Base-by-base conservation (phyloP, 1,140 invertebrate genomes). In the Augochlora pura region DNA sequence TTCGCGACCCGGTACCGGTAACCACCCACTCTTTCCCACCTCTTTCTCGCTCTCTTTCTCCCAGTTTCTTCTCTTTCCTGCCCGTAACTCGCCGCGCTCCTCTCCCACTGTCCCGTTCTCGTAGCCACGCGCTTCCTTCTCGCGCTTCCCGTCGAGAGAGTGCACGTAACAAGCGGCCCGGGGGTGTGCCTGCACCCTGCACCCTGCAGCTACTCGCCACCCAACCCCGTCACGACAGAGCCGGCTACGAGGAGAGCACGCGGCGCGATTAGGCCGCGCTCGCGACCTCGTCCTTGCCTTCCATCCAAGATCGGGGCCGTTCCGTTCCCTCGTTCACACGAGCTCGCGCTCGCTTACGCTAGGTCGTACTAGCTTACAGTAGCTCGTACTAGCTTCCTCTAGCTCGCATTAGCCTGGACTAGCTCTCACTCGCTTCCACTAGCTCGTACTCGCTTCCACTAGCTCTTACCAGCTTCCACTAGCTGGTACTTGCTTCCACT, bases 241-340 rank as follows among this genome's bases (percentile, higher is more conserved):
- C 49, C 49, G 74, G 60, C 63, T 65, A 79, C 42, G 81, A 77
- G 75, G 75, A 49, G 75, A 49, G 49, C 63, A 46, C 71, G 81
- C 71, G 81, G 49, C 62, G 49, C 70, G 82, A 79, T 86, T 85
- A 86, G 71, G 80, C 66, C 75, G 79, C 79, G 75, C 72, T 86
- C 79, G 83, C 84, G 84, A 86, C 83, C 84, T 86, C 83, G 84
- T 86, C 84, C 84, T 86, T 86, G 84, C 66, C 71, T 46, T 74
- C 21, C 57, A 54, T 70, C 72, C 84, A 79, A 86, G 83, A 86
- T 78, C 84, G 84, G 73, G 70, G 83, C 71, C 83, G 59, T 69
- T 84, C 59, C 67, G 32, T 76, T 68, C 70, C 60, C 73, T 68
- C 42, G 67, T 27, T 59, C 27, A 54, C 27, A 23, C 76, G 54